Evolutionary conservation across 2,113 vertebrate genomes (phyloP), one percentile per base, ranked within the genome.

Genomic region (Periophthalmodon schlosseri): DNA sequence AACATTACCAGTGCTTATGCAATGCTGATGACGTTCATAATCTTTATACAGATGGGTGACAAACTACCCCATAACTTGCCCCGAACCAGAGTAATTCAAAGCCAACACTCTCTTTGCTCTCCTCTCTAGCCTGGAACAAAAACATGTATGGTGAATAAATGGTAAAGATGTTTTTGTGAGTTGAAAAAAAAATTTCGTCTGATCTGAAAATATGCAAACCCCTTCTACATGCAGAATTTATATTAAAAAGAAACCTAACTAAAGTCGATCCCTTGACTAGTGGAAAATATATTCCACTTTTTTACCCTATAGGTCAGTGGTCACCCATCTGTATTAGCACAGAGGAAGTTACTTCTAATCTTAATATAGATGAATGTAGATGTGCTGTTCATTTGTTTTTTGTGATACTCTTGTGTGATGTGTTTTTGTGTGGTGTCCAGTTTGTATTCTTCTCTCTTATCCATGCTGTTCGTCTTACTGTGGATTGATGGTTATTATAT

Each of bases 321-420:
- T 68, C 39, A 68, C 39, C 44, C 65, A 49, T 68, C 44, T 68
- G 65, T 68, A 23, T 49, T n/a, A 63, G 23, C 28, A 34, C 34
- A 39, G 36, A 24, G 39, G 21, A 39, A 68, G 47, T 44, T 23
- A 24, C 18, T 5, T 46, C 74, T 12, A 2, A 63, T 33, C 71
- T 47, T 39, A 60, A 23, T 4, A 58, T 4, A 58, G 2, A 16
- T 60, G 3, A 57, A 23, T 28, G 13, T 15, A 24, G 57, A 58
- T 15, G 13, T 14, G 10, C 13, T 58, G n/a, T 58, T 4, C 14
- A 21, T 10, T 13, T 58, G 10, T 58, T 7, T 60, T 60, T 5
- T 60, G 57, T 60, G 13, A 23, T 28, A 28, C 9, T 44, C 39
- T 5, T 28, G 7, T 39, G 21, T 58, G 36, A 24, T 24, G 56